Evolutionary conservation across 2,888 invertebrate species (phyloP).

Genomic region (Scaptomyza polygonia): DNA sequence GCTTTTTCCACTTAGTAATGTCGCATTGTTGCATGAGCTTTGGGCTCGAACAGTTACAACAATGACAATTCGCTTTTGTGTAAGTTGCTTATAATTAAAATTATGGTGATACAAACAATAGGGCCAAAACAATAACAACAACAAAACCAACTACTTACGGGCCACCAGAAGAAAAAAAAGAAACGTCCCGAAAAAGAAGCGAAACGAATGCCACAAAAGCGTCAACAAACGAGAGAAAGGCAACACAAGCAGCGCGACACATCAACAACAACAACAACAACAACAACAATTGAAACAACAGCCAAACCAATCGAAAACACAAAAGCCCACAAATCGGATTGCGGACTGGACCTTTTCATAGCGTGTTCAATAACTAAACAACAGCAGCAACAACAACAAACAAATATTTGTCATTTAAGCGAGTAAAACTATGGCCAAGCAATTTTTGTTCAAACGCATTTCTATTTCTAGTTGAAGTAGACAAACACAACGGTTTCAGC

Average conservation of each 20-base stretch:
- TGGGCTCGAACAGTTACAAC: slow-evolving; percentile 63
- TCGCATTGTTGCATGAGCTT: slow-evolving; percentile 75
- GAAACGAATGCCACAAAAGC: slow-evolving; percentile 70
- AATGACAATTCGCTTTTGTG: slow-evolving; percentile 80
- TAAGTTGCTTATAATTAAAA: slow-evolving; percentile 78
- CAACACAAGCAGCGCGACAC: slow-evolving; percentile 43
- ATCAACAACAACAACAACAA: slow-evolving; percentile 25
- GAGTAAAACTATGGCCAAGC: slow-evolving; percentile 56
- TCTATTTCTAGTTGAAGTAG: slow-evolving; percentile 28
- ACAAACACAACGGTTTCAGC: slow-evolving; percentile 47
- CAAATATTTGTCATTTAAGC: slow-evolving; percentile 70
- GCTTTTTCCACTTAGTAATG: slow-evolving; percentile 55
- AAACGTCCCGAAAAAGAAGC: slow-evolving; percentile 73
- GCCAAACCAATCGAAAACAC: slow-evolving; percentile 65
- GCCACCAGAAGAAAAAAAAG: slow-evolving; percentile 50
- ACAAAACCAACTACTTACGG: slow-evolving; percentile 52
- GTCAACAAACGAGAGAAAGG: slow-evolving; percentile 65
- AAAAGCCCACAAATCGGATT: slow-evolving; percentile 79
- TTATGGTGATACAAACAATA: slow-evolving; percentile 67
- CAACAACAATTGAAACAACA: slow-evolving; percentile 43
- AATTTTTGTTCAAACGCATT: slow-evolving; percentile 27
- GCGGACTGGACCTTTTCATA: slow-evolving; percentile 68
- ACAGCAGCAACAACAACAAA: slow-evolving; percentile 49
- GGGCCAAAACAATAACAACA: slow-evolving; percentile 33
- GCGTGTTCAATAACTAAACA: slow-evolving; percentile 68